Conservation (phyloP, 2,113 vertebrate species). For the Lampris incognitus region DNA sequence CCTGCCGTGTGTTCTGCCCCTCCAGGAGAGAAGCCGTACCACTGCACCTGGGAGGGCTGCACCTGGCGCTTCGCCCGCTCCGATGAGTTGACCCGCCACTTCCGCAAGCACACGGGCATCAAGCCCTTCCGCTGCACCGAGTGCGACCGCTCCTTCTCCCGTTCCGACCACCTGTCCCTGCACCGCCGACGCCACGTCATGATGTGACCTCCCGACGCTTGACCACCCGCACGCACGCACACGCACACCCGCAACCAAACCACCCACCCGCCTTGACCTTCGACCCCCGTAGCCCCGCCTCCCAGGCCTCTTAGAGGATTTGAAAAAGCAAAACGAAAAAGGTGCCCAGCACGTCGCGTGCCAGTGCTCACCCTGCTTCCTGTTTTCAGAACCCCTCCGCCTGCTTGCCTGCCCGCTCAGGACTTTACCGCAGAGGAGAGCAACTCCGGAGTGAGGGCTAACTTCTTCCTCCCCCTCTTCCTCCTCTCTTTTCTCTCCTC, state of each 20-base stretch:
- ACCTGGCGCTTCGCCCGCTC: slow-evolving; percentile 96
- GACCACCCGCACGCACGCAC: background rate
- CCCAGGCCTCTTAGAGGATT: too few relatives aligned
- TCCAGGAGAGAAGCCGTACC: slow-evolving; percentile 95
- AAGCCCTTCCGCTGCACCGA: slow-evolving; percentile 97
- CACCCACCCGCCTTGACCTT: slow-evolving; percentile 8
- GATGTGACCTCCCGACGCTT: slow-evolving; percentile 85
- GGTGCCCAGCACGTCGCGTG: slow-evolving; percentile 53
- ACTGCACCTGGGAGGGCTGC: slow-evolving; percentile 97
- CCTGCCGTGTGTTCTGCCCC: background rate
- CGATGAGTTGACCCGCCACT: slow-evolving; percentile 95
- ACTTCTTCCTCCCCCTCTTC: background rate
- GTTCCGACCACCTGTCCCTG: slow-evolving; percentile 95
- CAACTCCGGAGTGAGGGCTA: too few relatives aligned
- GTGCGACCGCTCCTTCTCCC: slow-evolving; percentile 97
- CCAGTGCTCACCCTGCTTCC: slow-evolving; percentile 19
- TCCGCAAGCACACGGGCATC: slow-evolving; percentile 97
- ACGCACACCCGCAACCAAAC: background rate
- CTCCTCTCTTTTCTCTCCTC: background rate
- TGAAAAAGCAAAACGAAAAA: too few relatives aligned
- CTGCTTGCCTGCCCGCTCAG: slow-evolving; percentile 3
- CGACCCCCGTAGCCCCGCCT: background rate
- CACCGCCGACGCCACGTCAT: slow-evolving; percentile 95
- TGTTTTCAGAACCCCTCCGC: background rate
- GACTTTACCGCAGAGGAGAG: slow-evolving; percentile 11